phyloP scores from a whole-genome alignment of 2,888 invertebrate species.

The Cephus runcator region DNA sequence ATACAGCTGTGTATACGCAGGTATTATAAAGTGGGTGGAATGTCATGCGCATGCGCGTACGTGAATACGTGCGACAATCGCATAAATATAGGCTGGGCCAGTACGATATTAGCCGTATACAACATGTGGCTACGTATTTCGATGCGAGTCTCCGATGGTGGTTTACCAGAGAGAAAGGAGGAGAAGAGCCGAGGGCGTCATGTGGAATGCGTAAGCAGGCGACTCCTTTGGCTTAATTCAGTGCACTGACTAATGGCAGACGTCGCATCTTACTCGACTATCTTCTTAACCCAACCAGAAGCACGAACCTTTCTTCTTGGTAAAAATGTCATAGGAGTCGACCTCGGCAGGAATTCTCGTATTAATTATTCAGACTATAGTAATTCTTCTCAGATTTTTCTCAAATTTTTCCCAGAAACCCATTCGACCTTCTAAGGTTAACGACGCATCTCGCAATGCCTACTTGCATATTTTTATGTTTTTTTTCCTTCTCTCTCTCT shows the following conservation, averaged over 20 bases:
- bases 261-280: neutral
- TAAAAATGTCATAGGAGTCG: neutral
- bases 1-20: neutral
- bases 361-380: neutral
- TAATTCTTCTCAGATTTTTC: neutral
- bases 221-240: neutral
- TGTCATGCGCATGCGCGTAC: neutral
- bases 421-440: neutral
- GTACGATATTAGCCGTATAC: neutral
- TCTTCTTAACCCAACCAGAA: neutral
- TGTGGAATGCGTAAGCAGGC: neutral
- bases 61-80: neutral
- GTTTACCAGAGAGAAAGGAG: neutral
- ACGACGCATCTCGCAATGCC: too few species aligned
- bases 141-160: neutral
- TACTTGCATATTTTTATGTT: too few species aligned
- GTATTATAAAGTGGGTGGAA: neutral
- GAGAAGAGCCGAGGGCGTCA: neutral
- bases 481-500: too few species aligned
- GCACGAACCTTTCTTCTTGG: neutral
- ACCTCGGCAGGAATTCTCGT: neutral
- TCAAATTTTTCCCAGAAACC: neutral
- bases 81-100: neutral
- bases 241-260: neutral
- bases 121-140: neutral